These are phyloP conservation scores for Potamarius usumacintae DNA, from an alignment of 2,113 vertebrate species.

Conservation along the genomic window DNA sequence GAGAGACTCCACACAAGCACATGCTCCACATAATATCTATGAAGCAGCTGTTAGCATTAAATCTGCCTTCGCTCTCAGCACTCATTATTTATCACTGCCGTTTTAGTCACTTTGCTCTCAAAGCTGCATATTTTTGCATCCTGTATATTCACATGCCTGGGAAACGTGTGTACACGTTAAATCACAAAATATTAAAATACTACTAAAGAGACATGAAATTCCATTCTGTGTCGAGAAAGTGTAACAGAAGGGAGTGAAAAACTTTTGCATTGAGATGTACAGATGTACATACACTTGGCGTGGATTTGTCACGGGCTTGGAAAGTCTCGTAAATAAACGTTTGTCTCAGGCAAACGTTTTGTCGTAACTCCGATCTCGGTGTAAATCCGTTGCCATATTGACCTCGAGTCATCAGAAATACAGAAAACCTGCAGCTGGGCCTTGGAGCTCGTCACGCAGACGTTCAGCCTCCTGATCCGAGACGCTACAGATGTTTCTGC, in stretches of 20 bases:
- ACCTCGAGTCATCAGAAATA: not conserved
- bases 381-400: too few species aligned
- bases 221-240: not conserved
- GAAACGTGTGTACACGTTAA: not conserved
- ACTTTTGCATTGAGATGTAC: not conserved
- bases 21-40: slow-evolving; percentile 52
- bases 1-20: not conserved
- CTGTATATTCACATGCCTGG: not conserved
- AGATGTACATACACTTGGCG: not conserved
- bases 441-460: not conserved
- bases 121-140: slow-evolving; percentile 40
- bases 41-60: slow-evolving; percentile 68
- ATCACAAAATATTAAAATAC: not conserved
- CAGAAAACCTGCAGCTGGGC: not conserved
- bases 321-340: not conserved
- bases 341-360: not conserved
- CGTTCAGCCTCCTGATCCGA: not conserved
- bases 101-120: slow-evolving; percentile 28
- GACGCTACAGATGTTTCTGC: slow-evolving; percentile 1
- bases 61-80: slow-evolving; percentile 49
- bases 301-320: not conserved
- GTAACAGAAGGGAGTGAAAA: not conserved
- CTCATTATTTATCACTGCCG: slow-evolving; percentile 22
- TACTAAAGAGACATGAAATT: not conserved
- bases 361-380: not conserved